Conservation (phyloP, 2,888 invertebrate species). For the Drosophila mettleri region DNA sequence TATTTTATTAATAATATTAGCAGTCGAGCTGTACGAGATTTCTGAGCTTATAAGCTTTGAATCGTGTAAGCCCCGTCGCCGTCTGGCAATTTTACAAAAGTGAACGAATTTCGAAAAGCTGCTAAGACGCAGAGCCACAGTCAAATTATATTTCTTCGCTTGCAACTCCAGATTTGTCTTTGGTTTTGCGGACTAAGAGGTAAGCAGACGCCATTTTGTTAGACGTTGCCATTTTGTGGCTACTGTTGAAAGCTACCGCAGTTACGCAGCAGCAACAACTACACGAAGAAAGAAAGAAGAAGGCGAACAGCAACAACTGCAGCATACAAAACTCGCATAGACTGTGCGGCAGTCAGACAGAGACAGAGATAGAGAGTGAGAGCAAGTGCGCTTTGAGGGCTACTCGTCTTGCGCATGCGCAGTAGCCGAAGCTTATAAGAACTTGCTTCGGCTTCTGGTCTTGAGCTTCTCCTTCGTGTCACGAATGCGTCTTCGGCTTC, state of each 20-base stretch:
- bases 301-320: constrained; percentile 5
- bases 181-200: constrained; percentile 40
- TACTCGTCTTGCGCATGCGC: constrained; percentile 80
- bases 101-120: constrained; percentile 29
- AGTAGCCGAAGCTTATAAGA: constrained; percentile 71
- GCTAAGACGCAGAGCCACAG: constrained; percentile 3
- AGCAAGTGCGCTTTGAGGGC: constrained; percentile 46
- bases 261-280: constrained; percentile 52
- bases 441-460: constrained; percentile 84
- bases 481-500: constrained; percentile 55
- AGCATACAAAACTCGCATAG: constrained; percentile 15
- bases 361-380: constrained; percentile 22
- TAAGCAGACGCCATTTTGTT: constrained; percentile 74
- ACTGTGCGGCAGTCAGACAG: constrained; percentile 16
- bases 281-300: constrained; percentile 2
- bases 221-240: constrained; percentile 71
- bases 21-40: constrained; percentile 49
- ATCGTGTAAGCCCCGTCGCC: constrained; percentile 31
- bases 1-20: constrained; percentile 85
- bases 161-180: constrained; percentile 12
- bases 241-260: constrained; percentile 64
- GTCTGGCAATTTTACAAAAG: constrained; percentile 19
- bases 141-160: constrained; percentile 16
- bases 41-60: constrained; percentile 27
- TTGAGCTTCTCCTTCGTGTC: constrained; percentile 83